Evolutionary conservation across 2,797 vertebrate species (phyloP).

Genomic region (Smutsia temminckii): DNA sequence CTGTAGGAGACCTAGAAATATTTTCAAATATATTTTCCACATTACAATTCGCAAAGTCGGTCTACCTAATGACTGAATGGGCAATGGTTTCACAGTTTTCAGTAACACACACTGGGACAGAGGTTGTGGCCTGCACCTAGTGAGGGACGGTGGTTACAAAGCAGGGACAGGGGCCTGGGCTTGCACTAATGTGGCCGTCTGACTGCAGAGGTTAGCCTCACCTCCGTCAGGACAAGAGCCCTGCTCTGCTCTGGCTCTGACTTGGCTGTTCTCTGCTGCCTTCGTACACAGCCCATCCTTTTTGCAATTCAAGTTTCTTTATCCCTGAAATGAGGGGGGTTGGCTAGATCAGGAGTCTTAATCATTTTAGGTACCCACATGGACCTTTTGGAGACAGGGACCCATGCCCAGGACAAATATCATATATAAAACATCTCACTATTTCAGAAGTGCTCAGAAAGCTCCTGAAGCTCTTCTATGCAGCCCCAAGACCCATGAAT

Average conservation of each 20-base stretch:
- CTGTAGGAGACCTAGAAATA: background rate
- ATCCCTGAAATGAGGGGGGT: background rate
- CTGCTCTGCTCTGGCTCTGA: background rate
- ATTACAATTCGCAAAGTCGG: background rate
- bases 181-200: too few relatives aligned
- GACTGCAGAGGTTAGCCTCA: background rate
- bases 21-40: background rate
- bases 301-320: background rate
- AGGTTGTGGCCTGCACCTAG: background rate
- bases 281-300: background rate
- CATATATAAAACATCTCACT: background rate
- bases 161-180: background rate
- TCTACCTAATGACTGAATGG: background rate
- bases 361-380: background rate
- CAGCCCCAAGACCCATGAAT: background rate
- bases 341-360: background rate
- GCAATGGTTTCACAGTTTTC: background rate
- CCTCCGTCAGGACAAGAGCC: background rate
- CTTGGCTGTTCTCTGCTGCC: background rate
- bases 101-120: background rate
- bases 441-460: background rate
- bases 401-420: background rate
- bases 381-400: background rate
- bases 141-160: background rate
- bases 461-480: background rate